Base-by-base conservation (phyloP, 2,888 invertebrate species). In the Acronicta alni region DNA sequence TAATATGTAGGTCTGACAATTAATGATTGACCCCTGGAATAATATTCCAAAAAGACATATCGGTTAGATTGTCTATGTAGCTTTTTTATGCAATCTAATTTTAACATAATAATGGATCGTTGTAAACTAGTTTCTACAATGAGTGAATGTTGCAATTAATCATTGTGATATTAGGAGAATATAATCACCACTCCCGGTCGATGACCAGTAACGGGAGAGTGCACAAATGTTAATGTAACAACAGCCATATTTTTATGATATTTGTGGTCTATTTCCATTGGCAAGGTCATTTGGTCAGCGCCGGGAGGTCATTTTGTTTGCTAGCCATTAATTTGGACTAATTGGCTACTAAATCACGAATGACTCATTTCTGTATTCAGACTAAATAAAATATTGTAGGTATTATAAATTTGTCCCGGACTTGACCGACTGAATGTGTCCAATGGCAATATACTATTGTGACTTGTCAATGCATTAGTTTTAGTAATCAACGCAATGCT, bases 241-340 rank as follows among this genome's bases (percentile, higher is more conserved):
- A 81, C 89, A 90, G 93, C 93, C 93, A 93, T 93, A 93, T 92
- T 91, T 89, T 90, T 87, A 85, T 82, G 79, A 89, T 89, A 88
- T 87, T 89, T 87, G 83, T 83, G 62, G 77, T 59, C 54, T 56
- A 46, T 54, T 73, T 38, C 59, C 59, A 60, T 67, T 54, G 59
- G 47, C 47, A 46, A 54, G 57, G 32, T 56, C 54, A 71, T 60
- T 73, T 59, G 74, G 81, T 63, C 74, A 56, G 43, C 52, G 48
- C 52, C 57, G 53, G 59, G 35, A 38, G 43, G 49, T 53, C 52
- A 45, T 41, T 53, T 74, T 44, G 49, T 55, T 72, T 60, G 42
- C 42, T 60, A 57, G 67, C 67, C 67, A 72, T 49, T 55, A 41
- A 54, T 38, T 51, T 53, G 43, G 45, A 67, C 52, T 47, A 55